Evolutionary conservation across 1,140 invertebrate genomes (phyloP), one percentile per base, ranked within the genome.

Genomic region (Hesperophylax magnus): DNA sequence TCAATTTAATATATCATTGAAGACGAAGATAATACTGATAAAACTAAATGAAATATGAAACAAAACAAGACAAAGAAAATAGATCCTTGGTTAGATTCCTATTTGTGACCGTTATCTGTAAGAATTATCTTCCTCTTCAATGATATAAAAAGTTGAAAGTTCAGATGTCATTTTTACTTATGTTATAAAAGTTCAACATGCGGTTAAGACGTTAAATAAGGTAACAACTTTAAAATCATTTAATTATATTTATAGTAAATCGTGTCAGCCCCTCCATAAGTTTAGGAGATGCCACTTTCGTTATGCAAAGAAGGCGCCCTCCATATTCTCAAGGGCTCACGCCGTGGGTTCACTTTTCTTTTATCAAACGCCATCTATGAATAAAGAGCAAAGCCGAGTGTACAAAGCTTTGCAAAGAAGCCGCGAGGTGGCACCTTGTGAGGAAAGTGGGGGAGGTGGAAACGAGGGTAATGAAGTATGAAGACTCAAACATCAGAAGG

Each of bases 391-490:
- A 72, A 72, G 69, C 69, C 69, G 69, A 72, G 69, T 20, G 69
- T 53, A 72, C 69, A 72, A 72, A 72, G 69, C 69, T 52, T 52
- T 52, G 69, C 69, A 52, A 18, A 34, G 47, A 24, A 20, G 18
- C 11, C 69, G 18, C 15, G n/a, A 15, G 34, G n/a, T n/a, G 18
- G n/a, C 15, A 1, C n/a, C 22, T 22, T 67, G 63, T 14, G 34
- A 39, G 31, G 24, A 67, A 27, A 27, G 22, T n/a, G 22, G 31
- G 34, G 47, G 34, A 17, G 31, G 15, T 17, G n/a, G 18, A 47
- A 52, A 34, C 8, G 67, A 52, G 34, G 69, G 69, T 72, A 72
- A 72, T 72, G 69, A 72, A 72, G 69, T 72, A 72, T 72, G 69
- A 72, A 47, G 69, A 72, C 2, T 72, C 69, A 72, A 72, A 53